Base-by-base conservation (phyloP, 1,140 invertebrate genomes). In the Dufourea novaeangliae region DNA sequence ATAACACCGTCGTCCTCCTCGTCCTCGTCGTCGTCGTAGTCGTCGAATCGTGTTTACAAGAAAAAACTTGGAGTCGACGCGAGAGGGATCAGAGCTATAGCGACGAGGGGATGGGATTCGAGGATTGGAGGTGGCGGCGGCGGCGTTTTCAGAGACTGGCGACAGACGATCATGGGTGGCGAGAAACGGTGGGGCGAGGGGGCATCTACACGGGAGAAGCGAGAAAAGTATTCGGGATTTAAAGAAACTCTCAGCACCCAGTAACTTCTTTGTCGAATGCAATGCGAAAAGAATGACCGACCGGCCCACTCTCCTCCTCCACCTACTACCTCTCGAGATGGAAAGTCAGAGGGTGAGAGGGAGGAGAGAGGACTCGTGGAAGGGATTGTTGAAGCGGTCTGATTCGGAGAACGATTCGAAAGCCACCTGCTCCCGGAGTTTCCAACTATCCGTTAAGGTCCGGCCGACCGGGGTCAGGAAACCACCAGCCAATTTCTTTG, bases 401-500 rank as follows among this genome's bases (percentile, higher is more conserved):
- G 62, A 74, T 81, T 83, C 69, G 50, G 14, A 67, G 63, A 67
- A 82, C 74, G 83, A 82, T 72, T 82, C 63, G 78, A 78, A 80
- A 85, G 77, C 80, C 82, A 88, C 86, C 84, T 88, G 83, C 86
- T 81, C 83, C 75, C 70, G 7, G 83, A 88, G 87, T 85, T 87
- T 85, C 86, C 77, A 88, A 87, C 84, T 89, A 87, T 89, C 85
- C 78, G 68, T 81, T 71, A 72, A 86, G 83, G 82, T 88, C 81
- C 78, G 75, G 73, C 69, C 73, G 81, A 54, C 71, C 72, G 68
- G 83, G 86, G 88, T 89, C 89, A 87, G 81, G 80, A 87, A 84
- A 85, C 87, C 86, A 83, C 86, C 77, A 87, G 87, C 89, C 90
- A 91, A 91, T 91, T 91, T 90, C 88, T 90, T 90, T 90, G 87